Evolutionary conservation across 2,888 invertebrate genomes (phyloP).

Genomic region (Holacanthella duospinosa): DNA sequence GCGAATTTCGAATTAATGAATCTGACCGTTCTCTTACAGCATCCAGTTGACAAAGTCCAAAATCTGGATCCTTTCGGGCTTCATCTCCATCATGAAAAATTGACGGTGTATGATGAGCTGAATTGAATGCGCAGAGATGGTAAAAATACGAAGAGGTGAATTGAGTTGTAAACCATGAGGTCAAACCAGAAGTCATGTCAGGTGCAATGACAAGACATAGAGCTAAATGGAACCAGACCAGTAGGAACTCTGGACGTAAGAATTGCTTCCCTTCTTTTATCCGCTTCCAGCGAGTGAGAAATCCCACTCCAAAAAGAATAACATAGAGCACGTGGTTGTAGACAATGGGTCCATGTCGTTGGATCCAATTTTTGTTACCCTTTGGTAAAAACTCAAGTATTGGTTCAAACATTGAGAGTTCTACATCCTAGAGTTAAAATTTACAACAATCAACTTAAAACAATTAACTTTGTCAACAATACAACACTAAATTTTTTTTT

Average conservation of each 20-base stretch:
- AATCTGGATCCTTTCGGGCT: conserved; percentile 36
- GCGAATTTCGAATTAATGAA: not conserved
- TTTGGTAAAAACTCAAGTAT: conserved; percentile 25
- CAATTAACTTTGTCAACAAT: not conserved
- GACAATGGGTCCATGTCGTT: conserved; percentile 27
- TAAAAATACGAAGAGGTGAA: conserved; percentile 39
- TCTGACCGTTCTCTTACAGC: conserved; percentile 61
- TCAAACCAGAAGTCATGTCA: conserved; percentile 4
- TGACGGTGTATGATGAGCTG: conserved; percentile 64
- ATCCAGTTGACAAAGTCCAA: conserved; percentile 56
- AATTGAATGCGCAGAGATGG: conserved; percentile 55
- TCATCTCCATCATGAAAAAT: conserved; percentile 39
- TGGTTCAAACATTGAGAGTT: conserved; percentile 30
- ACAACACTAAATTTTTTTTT: not conserved
- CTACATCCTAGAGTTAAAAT: conserved; percentile 27
- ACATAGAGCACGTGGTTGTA: conserved; percentile 24
- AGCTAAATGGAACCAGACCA: conserved; percentile 19
- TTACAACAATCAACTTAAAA: not conserved
- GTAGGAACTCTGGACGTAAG: conserved; percentile 26
- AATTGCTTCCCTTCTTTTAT: conserved; percentile 16
- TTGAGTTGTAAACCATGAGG: conserved; percentile 29
- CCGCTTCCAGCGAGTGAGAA: conserved; percentile 16
- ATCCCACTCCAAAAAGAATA: conserved; percentile 12
- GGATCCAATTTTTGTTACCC: conserved; percentile 23
- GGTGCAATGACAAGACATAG: conserved; percentile 22